A percentile compares a stretch with the other conserved stretches of the same genome.
Evolutionary conservation across 2,113 vertebrate species (phyloP).

Genomic region (Tautogolabrus adspersus): DNA sequence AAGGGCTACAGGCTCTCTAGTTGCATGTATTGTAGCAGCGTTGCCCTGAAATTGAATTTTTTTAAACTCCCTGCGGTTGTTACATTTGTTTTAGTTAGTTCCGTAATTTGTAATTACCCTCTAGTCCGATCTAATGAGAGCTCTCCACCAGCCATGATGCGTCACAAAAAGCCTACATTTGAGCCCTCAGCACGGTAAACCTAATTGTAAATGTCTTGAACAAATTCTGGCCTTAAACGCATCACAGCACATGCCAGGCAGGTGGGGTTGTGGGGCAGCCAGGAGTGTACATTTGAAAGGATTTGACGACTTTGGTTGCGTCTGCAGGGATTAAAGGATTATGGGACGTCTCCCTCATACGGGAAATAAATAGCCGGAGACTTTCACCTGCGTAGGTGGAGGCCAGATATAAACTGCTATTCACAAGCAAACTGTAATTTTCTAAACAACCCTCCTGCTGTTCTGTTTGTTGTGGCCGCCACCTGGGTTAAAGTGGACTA

Average conservation of each 20-base stretch:
- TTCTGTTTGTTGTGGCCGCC: conserved; percentile 35
- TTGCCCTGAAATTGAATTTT: background rate
- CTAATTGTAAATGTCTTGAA: conserved; percentile 26
- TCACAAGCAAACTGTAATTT: conserved; percentile 33
- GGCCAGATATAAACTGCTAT: conserved; percentile 42
- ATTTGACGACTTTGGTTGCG: conserved; percentile 47
- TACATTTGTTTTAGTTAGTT: conserved; percentile 1
- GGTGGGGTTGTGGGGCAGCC: conserved; percentile 29
- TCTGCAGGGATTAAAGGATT: conserved; percentile 70
- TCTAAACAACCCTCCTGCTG: conserved; percentile 1
- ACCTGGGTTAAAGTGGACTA: conserved; percentile 38
- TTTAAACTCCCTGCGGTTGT: background rate
- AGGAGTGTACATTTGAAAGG: conserved; percentile 44
- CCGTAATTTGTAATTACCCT: conserved; percentile 6
- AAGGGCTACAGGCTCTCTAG: background rate
- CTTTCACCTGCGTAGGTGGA: conserved; percentile 70
- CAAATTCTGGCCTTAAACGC: conserved; percentile 11
- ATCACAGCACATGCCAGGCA: background rate
- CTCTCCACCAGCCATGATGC: no score
- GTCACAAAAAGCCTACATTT: conserved; percentile 18
- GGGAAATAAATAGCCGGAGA: conserved; percentile 62
- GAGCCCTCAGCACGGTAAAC: background rate
- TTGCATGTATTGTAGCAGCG: background rate
- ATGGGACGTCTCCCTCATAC: conserved; percentile 12
- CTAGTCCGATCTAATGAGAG: conserved; percentile 1